Conservation (phyloP, 2,888 invertebrate genomes). For the Ophioninae sp. region DNA sequence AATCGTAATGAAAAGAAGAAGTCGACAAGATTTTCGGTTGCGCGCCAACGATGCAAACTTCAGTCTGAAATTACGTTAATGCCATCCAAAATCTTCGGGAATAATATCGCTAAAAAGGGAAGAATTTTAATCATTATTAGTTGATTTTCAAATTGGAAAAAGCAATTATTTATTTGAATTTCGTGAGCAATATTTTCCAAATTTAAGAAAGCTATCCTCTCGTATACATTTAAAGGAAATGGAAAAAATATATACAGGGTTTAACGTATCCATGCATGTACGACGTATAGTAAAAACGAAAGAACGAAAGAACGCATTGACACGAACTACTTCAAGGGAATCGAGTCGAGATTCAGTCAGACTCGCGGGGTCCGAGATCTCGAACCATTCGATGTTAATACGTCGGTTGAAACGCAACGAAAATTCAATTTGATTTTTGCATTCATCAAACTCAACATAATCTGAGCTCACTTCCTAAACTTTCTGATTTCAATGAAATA, state of each 20-base stretch:
- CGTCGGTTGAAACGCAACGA: no score
- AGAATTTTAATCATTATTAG: background rate
- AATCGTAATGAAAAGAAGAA: no score
- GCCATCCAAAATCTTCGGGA: background rate
- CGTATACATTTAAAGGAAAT: no score
- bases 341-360: constrained; percentile 47
- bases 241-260: no score
- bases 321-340: constrained; percentile 33
- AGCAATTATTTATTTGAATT: background rate
- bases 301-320: constrained; percentile 5
- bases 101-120: background rate
- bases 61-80: background rate
- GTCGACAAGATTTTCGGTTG: no score
- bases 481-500: no score
- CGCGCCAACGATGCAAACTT: no score
- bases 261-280: background rate
- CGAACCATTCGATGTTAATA: background rate
- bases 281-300: background rate
- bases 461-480: no score
- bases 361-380: background rate
- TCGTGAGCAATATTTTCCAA: background rate
- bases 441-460: no score
- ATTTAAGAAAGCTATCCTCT: no score
- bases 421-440: no score
- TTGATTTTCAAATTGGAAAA: background rate